These are phyloP conservation scores for Argyresthia albistria DNA, from an alignment of 2,888 invertebrate genomes.

Conservation along the genomic window DNA sequence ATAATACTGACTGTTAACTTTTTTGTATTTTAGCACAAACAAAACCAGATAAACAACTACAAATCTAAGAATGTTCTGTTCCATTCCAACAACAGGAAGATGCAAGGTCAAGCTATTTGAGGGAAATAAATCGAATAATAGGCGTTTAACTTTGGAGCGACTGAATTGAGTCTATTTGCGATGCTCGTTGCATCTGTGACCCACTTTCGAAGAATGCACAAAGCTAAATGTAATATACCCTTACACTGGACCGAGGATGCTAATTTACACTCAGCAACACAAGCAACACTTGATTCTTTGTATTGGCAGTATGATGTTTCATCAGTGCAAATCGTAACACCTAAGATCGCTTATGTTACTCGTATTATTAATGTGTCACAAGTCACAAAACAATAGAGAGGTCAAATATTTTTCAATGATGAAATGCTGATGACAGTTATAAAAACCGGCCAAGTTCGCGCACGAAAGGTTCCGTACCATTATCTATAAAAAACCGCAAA, in stretches of 20 bases:
- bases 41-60: too few species aligned
- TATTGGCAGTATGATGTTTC: not conserved
- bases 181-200: conserved; percentile 3
- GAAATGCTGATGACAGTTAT: too few species aligned
- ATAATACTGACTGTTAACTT: too few species aligned
- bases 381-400: not conserved
- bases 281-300: not conserved
- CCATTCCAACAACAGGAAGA: not conserved
- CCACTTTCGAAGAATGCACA: conserved; percentile 33
- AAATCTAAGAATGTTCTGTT: too few species aligned
- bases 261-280: not conserved
- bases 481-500: too few species aligned
- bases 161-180: not conserved
- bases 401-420: too few species aligned
- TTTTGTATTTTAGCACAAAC: too few species aligned
- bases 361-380: not conserved
- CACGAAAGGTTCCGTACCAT: too few species aligned
- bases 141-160: not conserved
- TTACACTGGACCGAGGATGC: not conserved
- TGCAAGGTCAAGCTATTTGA: not conserved
- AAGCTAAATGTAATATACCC: not conserved
- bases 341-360: too few species aligned
- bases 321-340: too few species aligned
- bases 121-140: conserved; percentile 1
- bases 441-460: too few species aligned